Evolutionary conservation across 2,888 invertebrate species (phyloP).

Genomic region (Poecilus cupreus): DNA sequence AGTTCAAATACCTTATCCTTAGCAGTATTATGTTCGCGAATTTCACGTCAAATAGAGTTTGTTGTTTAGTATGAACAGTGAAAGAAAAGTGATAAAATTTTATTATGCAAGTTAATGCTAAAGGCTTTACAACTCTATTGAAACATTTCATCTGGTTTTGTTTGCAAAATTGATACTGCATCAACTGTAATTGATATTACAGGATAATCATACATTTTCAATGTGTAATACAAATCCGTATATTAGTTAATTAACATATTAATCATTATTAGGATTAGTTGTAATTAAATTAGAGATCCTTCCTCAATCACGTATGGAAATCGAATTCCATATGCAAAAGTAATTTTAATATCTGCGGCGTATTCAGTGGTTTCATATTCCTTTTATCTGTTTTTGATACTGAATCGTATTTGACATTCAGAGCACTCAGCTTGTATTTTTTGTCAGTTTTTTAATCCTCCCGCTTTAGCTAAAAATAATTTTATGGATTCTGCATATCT

Average conservation of each 20-base stretch:
- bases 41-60: not conserved
- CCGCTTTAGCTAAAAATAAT: not conserved
- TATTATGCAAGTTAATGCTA: not conserved
- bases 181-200: not conserved
- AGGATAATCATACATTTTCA: no score
- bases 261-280: no score
- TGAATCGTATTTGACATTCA: not conserved
- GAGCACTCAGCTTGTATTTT: not conserved
- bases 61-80: not conserved
- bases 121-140: not conserved
- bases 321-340: not conserved
- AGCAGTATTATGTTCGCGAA: conserved; percentile 11
- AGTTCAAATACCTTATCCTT: conserved; percentile 25
- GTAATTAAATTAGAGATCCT: no score
- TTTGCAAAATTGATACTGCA: not conserved
- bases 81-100: conserved; percentile 16
- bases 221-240: no score
- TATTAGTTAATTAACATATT: no score
- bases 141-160: not conserved
- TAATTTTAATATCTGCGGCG: not conserved
- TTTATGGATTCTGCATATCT: not conserved
- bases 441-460: not conserved
- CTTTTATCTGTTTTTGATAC: not conserved
- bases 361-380: not conserved
- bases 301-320: not conserved